Base-by-base conservation (phyloP, 2,797 vertebrate species). In the Arrhamphus sclerolepis region DNA sequence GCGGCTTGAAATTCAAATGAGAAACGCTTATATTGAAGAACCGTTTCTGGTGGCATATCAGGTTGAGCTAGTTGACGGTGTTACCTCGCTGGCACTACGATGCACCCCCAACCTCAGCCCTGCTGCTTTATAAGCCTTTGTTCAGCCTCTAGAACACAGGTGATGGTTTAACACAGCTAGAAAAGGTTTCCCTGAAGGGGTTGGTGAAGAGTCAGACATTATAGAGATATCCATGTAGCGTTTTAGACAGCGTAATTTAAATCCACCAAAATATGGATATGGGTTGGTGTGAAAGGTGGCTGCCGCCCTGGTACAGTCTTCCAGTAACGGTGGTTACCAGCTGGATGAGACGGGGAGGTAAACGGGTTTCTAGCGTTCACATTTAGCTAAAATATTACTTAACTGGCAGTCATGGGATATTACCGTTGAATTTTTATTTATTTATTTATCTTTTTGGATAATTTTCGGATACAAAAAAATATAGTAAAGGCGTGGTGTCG, bases 21-120 rank as follows among this genome's bases (percentile, higher is more conserved):
- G 2, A 62, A 60, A 71, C 19, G 61, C 59, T 28, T 62, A 21
- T 29, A 61, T 74, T 52, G 56, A 31, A 21, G 50, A 38, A 14
- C 65, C 40, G 18, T 75, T 55, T 61, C 38, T 63, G 63, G 66
- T 72, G 28, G 60, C 57, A 68, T 26, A 41, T 47, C 53, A 75
- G 64, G 59, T 70, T 85, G 24, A 81, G 85, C 72, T 48, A 58
- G 78, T 76, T 84, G 66, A 75, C 76, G 72, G 42, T 46, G 68
- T 77, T 82, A 11, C 54, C 34, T 46, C 46, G 24, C 49, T 42
- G 39, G 64, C 39, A 64, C 61, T 51, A 47, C 56, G 4, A 38
- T 41, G 62, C 62, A 66, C 48, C 56, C 50, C 24, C 56, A 26
- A 26, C 46, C 43, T 43, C 41, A 18, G 7, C 40, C 17, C 3